Percentiles rank a stretch among this genome's conserved stretches.
phyloP scores from a whole-genome alignment of 2,888 invertebrate genomes.

The Ametastegia equiseti region DNA sequence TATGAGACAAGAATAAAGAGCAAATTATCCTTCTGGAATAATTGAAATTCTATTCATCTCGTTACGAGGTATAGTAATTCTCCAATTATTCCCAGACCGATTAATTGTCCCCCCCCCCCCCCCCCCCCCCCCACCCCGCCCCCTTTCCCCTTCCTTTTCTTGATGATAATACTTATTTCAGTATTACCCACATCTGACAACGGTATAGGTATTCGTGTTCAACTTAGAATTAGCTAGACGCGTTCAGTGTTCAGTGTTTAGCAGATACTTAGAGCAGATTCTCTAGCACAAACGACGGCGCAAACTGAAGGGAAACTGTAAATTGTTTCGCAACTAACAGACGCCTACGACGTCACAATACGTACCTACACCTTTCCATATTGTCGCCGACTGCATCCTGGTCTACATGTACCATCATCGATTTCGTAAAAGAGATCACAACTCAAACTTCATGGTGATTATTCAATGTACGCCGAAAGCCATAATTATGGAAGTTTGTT shows the following conservation, averaged over 20 bases:
- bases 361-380: slow-evolving; percentile 64
- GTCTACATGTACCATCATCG: slow-evolving; percentile 66
- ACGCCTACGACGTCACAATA: slow-evolving; percentile 31
- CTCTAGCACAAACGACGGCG: too few relatives aligned
- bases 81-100: neutral
- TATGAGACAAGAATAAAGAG: neutral
- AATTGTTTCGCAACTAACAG: slow-evolving; percentile 38
- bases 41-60: neutral
- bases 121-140: too few relatives aligned
- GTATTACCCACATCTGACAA: neutral
- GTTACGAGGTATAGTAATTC: neutral
- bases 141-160: too few relatives aligned
- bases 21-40: neutral
- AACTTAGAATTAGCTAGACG: slow-evolving; percentile 17
- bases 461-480: neutral
- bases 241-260: neutral
- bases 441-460: neutral
- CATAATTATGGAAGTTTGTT: too few relatives aligned
- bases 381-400: slow-evolving; percentile 68
- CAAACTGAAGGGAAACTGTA: slow-evolving; percentile 33
- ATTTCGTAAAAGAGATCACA: slow-evolving; percentile 67
- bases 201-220: slow-evolving; percentile 17
- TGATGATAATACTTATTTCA: neutral
- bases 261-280: neutral
- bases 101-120: neutral